Evolutionary conservation across 2,797 vertebrate species (phyloP).

Genomic region (Tympanoctomys barrerae): DNA sequence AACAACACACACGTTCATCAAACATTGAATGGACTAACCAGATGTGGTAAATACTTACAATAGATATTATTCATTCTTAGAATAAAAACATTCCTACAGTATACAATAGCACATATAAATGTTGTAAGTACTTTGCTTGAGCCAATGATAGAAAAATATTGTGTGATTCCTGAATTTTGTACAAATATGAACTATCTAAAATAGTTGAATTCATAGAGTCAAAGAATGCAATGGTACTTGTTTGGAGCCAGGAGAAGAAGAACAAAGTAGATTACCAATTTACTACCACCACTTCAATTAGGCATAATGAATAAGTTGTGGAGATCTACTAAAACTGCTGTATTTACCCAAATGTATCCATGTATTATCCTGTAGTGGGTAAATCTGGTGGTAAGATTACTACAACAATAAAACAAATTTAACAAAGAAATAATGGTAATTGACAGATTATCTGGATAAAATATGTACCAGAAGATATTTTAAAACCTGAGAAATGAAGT

Average conservation of each 20-base stretch:
- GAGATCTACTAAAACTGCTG: background rate
- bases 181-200: background rate
- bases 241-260: background rate
- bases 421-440: background rate
- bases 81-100: background rate
- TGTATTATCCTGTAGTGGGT: background rate
- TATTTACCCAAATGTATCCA: background rate
- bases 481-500: background rate
- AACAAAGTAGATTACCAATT: background rate
- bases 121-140: background rate
- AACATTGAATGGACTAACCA: background rate
- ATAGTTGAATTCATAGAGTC: background rate
- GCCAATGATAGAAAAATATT: background rate
- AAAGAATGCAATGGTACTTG: background rate
- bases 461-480: background rate
- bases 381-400: background rate
- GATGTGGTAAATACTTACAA: background rate
- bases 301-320: background rate
- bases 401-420: background rate
- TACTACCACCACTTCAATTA: background rate
- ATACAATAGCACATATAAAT: background rate
- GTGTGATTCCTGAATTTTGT: background rate
- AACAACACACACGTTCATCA: background rate
- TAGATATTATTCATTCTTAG: background rate
- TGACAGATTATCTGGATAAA: background rate